Conservation (phyloP, 2,113 vertebrate genomes). For the Aleadryas rufinucha region DNA sequence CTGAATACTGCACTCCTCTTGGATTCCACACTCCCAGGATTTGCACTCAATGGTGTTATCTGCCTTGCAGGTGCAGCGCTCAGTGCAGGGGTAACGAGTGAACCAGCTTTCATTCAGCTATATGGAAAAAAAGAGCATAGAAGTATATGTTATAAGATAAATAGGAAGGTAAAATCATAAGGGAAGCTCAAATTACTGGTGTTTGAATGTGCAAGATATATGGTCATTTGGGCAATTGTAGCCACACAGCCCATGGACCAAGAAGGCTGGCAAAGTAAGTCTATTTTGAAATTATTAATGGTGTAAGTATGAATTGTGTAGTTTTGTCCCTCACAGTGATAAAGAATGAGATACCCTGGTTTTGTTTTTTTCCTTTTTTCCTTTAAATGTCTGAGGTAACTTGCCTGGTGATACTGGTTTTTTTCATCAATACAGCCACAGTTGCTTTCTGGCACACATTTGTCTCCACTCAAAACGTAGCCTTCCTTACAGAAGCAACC, state of each 20-base stretch:
- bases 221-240: background rate
- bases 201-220: background rate
- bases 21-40: conserved; percentile 80
- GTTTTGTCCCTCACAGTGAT: background rate
- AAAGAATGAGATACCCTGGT: background rate
- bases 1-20: conserved; percentile 77
- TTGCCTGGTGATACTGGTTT: conserved; percentile 78
- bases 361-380: background rate
- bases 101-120: conserved; percentile 85
- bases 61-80: conserved; percentile 77
- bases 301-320: background rate
- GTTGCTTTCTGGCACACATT: conserved; percentile 50
- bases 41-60: conserved; percentile 69
- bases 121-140: background rate
- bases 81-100: conserved; percentile 68
- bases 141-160: background rate
- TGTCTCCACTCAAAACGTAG: conserved; percentile 66
- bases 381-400: background rate
- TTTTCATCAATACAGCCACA: conserved; percentile 71
- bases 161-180: background rate
- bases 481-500: conserved; percentile 71
- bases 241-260: background rate
- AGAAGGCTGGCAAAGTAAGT: background rate
- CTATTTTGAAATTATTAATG: background rate
- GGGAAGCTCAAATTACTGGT: background rate